Base-by-base conservation (phyloP, 1,140 invertebrate species). In the Saxidomus purpurata region DNA sequence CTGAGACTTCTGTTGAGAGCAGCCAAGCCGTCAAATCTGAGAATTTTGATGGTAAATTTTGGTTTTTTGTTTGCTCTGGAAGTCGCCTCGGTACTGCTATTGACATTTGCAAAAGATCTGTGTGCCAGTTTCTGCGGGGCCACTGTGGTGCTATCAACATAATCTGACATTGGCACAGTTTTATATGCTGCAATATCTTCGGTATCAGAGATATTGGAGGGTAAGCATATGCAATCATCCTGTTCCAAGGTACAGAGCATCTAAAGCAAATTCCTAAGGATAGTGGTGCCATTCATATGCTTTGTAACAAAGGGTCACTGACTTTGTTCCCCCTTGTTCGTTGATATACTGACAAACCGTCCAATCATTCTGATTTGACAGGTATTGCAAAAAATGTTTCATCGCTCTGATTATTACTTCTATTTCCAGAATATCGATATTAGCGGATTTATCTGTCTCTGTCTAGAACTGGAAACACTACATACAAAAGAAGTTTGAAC, bases 171-270 rank as follows among this genome's bases (percentile, higher is more conserved):
- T 79, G 22, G 34, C 40, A 87, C 19, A 79, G 77, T 38, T 55
- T 17, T 63, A 82, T 82, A 67, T 89, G 38, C 4, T 55, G 28
- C 3, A 89, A 28, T 1, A 71, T 36, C 38, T 40, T 71, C 17
- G 79, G 79, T 9, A 89, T 52, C 3, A 80, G 61, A 13, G 34
- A 38, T 0, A 82, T 82, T 49, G 85, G 85, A n/a, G 71, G 85
- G 34, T 63, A 87, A 0, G 28, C 85, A 87, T 87, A 87, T 6
- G 76, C 85, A 40, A 49, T 76, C 85, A 87, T 87, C 17, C 36
- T 79, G 38, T 79, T 6, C 85, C 87, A 89, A n/a, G 40, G 13
- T 71, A 91, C 87, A 90, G 76, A 13, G 87, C 87, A 87, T 91
- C 47, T 19, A 87, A 49, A 40, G 90, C 90, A 28, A 80, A 59